These are phyloP conservation scores for Ceratoteleas bidentatus DNA, from an alignment of 1,140 invertebrate genomes.

Conservation along the genomic window DNA sequence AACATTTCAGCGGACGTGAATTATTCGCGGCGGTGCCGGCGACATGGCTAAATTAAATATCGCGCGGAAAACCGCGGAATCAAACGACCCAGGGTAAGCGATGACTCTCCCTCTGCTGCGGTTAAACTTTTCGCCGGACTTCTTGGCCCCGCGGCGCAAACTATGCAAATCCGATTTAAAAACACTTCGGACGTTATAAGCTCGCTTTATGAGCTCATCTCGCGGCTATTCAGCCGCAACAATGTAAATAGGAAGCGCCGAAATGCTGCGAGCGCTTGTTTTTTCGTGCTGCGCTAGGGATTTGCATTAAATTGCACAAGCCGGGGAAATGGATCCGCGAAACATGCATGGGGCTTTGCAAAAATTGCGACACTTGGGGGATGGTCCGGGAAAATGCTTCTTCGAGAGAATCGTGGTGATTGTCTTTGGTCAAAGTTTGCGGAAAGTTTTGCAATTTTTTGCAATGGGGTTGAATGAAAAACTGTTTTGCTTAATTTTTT, in stretches of 20 bases:
- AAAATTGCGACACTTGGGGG: too few species aligned
- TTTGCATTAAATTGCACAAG: slow-evolving; percentile 2
- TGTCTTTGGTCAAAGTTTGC: too few species aligned
- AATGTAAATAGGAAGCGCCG: slow-evolving; percentile 29
- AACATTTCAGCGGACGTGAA: slow-evolving; percentile 63
- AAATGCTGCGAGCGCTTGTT: background rate
- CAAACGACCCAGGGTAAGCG: slow-evolving; percentile 20
- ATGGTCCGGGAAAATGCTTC: too few species aligned
- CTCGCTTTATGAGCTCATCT: slow-evolving; percentile 32
- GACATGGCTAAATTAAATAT: slow-evolving; percentile 30
- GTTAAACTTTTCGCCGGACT: background rate
- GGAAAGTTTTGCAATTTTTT: too few species aligned
- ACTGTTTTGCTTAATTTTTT: too few species aligned
- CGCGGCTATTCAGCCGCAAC: slow-evolving; percentile 28
- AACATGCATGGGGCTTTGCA: too few species aligned
- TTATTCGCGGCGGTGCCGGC: slow-evolving; percentile 29
- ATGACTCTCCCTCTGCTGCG: too few species aligned
- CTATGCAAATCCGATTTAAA: slow-evolving; percentile 56
- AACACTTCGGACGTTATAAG: slow-evolving; percentile 45
- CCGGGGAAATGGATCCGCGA: too few species aligned
- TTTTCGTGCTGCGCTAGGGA: background rate
- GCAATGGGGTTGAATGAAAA: too few species aligned
- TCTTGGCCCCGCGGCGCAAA: slow-evolving; percentile 16
- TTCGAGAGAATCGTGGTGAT: too few species aligned
- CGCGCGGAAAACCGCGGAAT: slow-evolving; percentile 15